Percentiles rank a stretch among this genome's conserved stretches.
These are phyloP conservation scores for Harpagoxenus sublaevis DNA, from an alignment of 2,888 invertebrate genomes.

Conservation along the genomic window DNA sequence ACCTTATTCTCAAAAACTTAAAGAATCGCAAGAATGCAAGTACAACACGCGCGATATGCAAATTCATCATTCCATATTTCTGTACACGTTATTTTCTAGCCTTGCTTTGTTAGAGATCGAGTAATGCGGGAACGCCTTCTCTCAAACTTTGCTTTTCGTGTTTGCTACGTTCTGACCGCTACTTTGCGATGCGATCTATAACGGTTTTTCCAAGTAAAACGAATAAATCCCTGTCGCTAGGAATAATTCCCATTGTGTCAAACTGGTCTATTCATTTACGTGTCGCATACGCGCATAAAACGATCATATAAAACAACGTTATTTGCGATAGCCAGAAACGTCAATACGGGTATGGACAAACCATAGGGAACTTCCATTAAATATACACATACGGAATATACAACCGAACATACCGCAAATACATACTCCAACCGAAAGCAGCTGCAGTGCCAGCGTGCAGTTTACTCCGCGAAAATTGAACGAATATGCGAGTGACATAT, in stretches of 20 bases:
- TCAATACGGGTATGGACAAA: slow-evolving; percentile 40
- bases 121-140: not conserved
- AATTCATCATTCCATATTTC: slow-evolving; percentile 26
- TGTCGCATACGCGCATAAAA: slow-evolving; percentile 25
- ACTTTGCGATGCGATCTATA: not conserved
- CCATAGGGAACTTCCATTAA: slow-evolving; percentile 37
- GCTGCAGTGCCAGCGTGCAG: not conserved
- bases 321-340: slow-evolving; percentile 22
- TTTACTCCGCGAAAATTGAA: slow-evolving; percentile 37
- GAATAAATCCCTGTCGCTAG: slow-evolving; percentile 8
- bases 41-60: not conserved
- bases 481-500: slow-evolving; percentile 29
- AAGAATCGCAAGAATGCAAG: slow-evolving; percentile 2
- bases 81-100: not conserved
- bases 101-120: not conserved
- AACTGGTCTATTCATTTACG: slow-evolving; percentile 17
- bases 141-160: not conserved
- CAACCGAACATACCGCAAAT: slow-evolving; percentile 28
- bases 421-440: slow-evolving; percentile 40
- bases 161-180: not conserved
- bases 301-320: slow-evolving; percentile 30
- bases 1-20: not conserved
- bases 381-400: slow-evolving; percentile 28
- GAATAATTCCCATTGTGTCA: not conserved
- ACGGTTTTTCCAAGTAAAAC: not conserved